Percentiles rank a stretch among this genome's conserved stretches.
These are phyloP conservation scores for Hydrotaea cyrtoneurina DNA, from an alignment of 2,888 invertebrate genomes.

Conservation along the genomic window DNA sequence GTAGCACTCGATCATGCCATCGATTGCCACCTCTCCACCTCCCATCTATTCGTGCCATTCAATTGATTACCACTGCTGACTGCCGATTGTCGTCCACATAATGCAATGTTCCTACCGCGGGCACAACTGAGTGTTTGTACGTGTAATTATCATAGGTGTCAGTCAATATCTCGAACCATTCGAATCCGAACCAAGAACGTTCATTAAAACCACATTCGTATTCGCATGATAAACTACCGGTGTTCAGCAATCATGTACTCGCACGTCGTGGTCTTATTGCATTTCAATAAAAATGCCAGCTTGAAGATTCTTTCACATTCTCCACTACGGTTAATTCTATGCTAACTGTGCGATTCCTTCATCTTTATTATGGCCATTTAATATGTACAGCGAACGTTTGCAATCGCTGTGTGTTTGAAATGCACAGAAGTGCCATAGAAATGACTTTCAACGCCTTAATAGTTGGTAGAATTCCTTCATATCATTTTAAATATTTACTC, in stretches of 20 bases:
- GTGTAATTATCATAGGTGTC: slow-evolving; percentile 34
- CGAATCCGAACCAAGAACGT: not conserved
- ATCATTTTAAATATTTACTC: too few relatives aligned
- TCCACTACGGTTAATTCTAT: not conserved
- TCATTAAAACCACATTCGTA: slow-evolving; percentile 27
- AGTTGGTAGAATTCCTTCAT: not conserved
- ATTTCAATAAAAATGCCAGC: slow-evolving; percentile 1
- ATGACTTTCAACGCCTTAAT: not conserved
- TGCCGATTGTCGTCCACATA: too few relatives aligned
- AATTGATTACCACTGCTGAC: not conserved
- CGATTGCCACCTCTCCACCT: slow-evolving; percentile 23
- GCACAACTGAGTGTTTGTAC: not conserved
- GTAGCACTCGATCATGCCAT: slow-evolving; percentile 39
- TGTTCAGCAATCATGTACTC: not conserved
- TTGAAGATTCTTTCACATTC: not conserved
- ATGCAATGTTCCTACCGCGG: not conserved
- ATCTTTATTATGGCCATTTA: slow-evolving; percentile 45
- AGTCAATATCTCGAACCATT: not conserved
- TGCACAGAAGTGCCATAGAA: slow-evolving; percentile 11
- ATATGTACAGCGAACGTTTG: not conserved
- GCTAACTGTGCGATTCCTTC: not conserved
- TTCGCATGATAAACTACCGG: slow-evolving; percentile 6
- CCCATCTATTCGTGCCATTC: not conserved
- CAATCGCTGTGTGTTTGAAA: not conserved
- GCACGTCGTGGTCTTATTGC: not conserved